A percentile compares a stretch with the other conserved stretches of the same genome.
These are phyloP conservation scores for Anodontia alba DNA, from an alignment of 2,888 invertebrate species.

Conservation along the genomic window DNA sequence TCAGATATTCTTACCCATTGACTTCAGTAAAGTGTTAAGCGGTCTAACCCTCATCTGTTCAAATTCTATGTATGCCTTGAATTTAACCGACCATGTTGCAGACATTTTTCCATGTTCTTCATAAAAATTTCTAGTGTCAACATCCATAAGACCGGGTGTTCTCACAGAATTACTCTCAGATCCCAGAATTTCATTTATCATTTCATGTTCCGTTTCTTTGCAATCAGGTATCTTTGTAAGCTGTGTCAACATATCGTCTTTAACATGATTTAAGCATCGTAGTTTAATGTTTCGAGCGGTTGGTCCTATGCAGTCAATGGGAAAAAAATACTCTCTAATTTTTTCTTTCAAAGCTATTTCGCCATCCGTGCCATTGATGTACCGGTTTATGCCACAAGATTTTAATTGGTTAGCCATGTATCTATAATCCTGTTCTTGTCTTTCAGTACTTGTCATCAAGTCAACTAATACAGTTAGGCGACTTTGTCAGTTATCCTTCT, in stretches of 20 bases:
- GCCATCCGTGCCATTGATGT: conserved; percentile 40
- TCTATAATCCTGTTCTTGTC: conserved; percentile 38
- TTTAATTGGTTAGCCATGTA: conserved; percentile 38
- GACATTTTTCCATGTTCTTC: background rate
- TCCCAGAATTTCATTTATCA: background rate
- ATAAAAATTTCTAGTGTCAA: background rate
- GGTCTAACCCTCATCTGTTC: background rate
- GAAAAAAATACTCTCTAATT: conserved; percentile 25
- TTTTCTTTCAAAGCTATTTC: conserved; percentile 31
- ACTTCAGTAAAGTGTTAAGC: no score
- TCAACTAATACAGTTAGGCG: conserved; percentile 41
- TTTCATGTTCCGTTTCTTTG: background rate
- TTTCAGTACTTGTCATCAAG: conserved; percentile 41
- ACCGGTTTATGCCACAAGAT: conserved; percentile 26
- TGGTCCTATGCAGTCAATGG: conserved; percentile 25
- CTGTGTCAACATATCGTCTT: background rate
- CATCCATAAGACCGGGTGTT: background rate
- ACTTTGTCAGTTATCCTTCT: conserved; percentile 23
- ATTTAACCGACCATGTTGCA: background rate
- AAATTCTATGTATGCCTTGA: background rate
- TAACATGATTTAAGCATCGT: background rate
- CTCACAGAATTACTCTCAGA: background rate
- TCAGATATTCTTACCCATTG: background rate
- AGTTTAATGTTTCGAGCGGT: conserved; percentile 18
- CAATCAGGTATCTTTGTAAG: background rate